phyloP scores from a whole-genome alignment of 2,888 invertebrate genomes.

The Macropis europaea region DNA sequence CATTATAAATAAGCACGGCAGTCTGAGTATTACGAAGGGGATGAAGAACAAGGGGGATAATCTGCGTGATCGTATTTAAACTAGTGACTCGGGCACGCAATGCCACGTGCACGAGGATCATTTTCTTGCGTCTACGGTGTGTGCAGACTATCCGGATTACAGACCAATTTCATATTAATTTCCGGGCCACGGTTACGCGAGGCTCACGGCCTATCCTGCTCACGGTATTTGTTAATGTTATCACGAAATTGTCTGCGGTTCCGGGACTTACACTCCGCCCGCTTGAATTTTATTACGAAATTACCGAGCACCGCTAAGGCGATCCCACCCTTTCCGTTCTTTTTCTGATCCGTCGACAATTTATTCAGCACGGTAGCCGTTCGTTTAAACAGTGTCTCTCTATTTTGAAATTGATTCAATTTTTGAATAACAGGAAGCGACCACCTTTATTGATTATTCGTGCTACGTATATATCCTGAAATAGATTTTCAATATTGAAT shows the following conservation, averaged over 20 bases:
- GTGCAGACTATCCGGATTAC: constrained; percentile 65
- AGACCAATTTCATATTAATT: constrained; percentile 68
- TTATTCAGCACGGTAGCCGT: not conserved
- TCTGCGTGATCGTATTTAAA: constrained; percentile 63
- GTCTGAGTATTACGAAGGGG: constrained; percentile 3
- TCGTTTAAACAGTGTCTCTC: not conserved
- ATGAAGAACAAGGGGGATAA: constrained; percentile 40
- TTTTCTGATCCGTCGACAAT: constrained; percentile 8
- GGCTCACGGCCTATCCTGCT: constrained; percentile 18
- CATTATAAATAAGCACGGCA: constrained; percentile 26
- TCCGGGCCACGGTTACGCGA: constrained; percentile 54
- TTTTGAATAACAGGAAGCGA: not conserved
- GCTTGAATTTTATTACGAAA: constrained; percentile 56
- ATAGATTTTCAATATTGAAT: no score
- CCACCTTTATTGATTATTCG: no score
- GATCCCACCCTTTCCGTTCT: constrained; percentile 7
- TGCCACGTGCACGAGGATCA: constrained; percentile 62
- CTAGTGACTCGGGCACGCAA: constrained; percentile 63
- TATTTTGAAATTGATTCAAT: constrained; percentile 1
- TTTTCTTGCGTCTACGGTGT: constrained; percentile 63
- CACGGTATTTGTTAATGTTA: constrained; percentile 62
- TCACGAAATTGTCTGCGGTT: constrained; percentile 62
- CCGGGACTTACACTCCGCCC: constrained; percentile 48
- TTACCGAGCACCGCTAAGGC: not conserved
- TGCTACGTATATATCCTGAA: no score